These are phyloP conservation scores for Lepilemur ruficaudatus DNA, from an alignment of 2,797 vertebrate species.

Conservation along the genomic window DNA sequence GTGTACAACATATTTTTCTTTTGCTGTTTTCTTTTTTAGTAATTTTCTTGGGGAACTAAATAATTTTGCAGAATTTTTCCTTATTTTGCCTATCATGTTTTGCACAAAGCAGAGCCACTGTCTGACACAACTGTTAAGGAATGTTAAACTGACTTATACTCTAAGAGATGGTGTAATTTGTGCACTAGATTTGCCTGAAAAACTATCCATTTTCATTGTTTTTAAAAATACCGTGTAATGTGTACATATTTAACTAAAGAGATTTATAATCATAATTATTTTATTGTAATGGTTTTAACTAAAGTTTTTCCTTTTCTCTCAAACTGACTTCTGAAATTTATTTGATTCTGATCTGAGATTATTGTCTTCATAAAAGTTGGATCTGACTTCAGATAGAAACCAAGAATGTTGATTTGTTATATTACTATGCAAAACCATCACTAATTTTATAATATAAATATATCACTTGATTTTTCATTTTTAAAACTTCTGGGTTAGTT, in stretches of 20 bases:
- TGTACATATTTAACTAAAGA: conserved; percentile 93
- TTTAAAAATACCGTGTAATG: conserved; percentile 87
- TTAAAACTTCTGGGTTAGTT: conserved; percentile 22
- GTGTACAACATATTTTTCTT: conserved; percentile 77
- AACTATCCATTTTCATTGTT: conserved; percentile 85
- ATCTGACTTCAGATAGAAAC: conserved; percentile 16
- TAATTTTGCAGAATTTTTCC: conserved; percentile 79
- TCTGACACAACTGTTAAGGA: conserved; percentile 81
- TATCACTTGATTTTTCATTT: conserved; percentile 46
- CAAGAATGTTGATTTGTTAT: conserved; percentile 47
- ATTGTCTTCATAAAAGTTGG: conserved; percentile 54
- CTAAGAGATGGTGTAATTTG: conserved; percentile 83
- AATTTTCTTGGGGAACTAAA: conserved; percentile 79
- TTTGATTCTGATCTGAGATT: conserved; percentile 77
- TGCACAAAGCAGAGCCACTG: conserved; percentile 87
- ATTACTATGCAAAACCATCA: conserved; percentile 48
- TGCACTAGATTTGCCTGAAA: conserved; percentile 84
- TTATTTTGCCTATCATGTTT: conserved; percentile 83
- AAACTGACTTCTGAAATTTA: conserved; percentile 81
- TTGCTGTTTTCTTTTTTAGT: conserved; percentile 81
- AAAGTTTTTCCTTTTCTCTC: conserved; percentile 86
- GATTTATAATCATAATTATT: conserved; percentile 93
- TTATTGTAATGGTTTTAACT: conserved; percentile 94
- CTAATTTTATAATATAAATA: conserved; percentile 58
- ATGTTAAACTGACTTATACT: conserved; percentile 86